These are phyloP conservation scores for Scaptodrosophila lebanonensis DNA, from an alignment of 1,140 invertebrate species.

Conservation along the genomic window DNA sequence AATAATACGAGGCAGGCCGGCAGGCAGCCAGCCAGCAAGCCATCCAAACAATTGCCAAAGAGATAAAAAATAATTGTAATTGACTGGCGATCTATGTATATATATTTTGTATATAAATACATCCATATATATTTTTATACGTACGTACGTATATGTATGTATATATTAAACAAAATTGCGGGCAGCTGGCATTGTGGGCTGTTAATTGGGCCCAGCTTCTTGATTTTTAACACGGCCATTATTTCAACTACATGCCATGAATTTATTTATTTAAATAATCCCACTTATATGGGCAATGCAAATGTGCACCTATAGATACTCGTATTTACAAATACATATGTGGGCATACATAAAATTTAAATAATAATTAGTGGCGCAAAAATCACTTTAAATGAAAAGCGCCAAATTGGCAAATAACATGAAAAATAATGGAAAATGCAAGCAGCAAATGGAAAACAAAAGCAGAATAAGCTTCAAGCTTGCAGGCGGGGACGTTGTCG, in stretches of 20 bases:
- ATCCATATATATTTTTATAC: too few relatives aligned
- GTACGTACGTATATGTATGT: too few relatives aligned
- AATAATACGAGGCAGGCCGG: constrained; percentile 48
- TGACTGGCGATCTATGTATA: constrained; percentile 40
- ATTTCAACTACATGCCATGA: constrained; percentile 28
- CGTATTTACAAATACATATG: too few relatives aligned
- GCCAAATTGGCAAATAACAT: constrained; percentile 60
- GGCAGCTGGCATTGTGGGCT: constrained; percentile 10
- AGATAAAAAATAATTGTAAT: constrained; percentile 73
- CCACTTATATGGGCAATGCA: constrained; percentile 50
- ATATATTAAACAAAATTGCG: too few relatives aligned
- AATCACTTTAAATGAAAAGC: constrained; percentile 55
- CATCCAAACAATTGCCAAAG: constrained; percentile 35
- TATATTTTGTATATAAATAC: too few relatives aligned
- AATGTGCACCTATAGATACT: too few relatives aligned
- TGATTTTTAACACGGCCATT: constrained; percentile 30
- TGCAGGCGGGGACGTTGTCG: constrained; percentile 5
- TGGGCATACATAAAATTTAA: constrained; percentile 56
- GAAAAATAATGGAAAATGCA: constrained; percentile 62
- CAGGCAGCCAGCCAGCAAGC: background rate
- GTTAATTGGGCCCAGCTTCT: constrained; percentile 57
- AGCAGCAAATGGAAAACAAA: constrained; percentile 62
- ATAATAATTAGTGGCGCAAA: constrained; percentile 69
- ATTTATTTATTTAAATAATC: constrained; percentile 74
- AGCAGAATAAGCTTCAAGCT: constrained; percentile 10